Evolutionary conservation across 2,888 invertebrate species (phyloP).

Genomic region (Drosophila histrio): DNA sequence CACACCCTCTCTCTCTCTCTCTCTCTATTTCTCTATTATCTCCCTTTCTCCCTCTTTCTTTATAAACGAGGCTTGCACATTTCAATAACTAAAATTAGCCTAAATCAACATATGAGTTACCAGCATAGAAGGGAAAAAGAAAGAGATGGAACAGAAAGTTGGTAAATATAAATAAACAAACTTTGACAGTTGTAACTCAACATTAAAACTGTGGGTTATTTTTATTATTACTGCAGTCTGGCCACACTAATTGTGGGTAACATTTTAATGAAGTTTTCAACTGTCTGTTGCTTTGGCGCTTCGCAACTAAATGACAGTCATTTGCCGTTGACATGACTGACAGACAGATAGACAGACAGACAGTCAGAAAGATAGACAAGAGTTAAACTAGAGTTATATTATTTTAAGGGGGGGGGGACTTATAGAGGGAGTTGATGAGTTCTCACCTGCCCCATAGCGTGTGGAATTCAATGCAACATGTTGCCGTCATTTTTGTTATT

Average conservation of each 20-base stretch:
- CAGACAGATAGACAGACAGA: neutral
- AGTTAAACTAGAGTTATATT: neutral
- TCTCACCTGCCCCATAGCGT: conserved; percentile 1
- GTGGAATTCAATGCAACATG: conserved; percentile 25
- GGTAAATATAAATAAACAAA: conserved; percentile 57
- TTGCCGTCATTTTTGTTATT: conserved; percentile 3
- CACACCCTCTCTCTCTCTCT: neutral
- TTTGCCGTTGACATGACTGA: conserved; percentile 35
- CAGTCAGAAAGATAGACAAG: neutral
- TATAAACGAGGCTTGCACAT: neutral
- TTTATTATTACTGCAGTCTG: conserved; percentile 14
- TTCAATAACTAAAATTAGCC: conserved; percentile 59
- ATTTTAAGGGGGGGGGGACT: neutral
- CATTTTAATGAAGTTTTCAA: conserved; percentile 70
- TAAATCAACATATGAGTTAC: conserved; percentile 40
- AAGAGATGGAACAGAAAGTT: conserved; percentile 11
- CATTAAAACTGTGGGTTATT: conserved; percentile 22
- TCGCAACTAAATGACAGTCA: conserved; percentile 54
- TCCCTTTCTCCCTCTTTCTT: neutral
- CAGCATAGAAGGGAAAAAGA: conserved; percentile 20
- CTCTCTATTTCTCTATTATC: neutral
- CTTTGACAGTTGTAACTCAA: conserved; percentile 69
- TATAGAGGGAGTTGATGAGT: neutral
- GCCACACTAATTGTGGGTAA: conserved; percentile 58
- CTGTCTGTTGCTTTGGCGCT: conserved; percentile 38